Conservation (phyloP, 2,113 vertebrate species). For the Epinephelus lanceolatus region DNA sequence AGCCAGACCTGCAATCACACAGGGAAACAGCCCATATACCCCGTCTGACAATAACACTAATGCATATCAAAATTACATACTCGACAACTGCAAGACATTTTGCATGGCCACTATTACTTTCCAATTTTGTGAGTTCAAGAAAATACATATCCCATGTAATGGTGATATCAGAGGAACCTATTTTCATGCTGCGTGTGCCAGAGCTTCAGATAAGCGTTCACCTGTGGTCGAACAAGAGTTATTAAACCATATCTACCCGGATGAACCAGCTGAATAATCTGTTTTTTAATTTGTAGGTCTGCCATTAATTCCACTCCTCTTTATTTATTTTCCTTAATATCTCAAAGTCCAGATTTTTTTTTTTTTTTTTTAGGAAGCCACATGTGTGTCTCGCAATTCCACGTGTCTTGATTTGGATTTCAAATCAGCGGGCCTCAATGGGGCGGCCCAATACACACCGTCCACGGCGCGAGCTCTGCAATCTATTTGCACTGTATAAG, state of each 20-base stretch:
- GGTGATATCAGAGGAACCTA: slow-evolving; percentile 80
- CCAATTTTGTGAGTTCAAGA: slow-evolving; percentile 78
- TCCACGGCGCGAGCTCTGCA: slow-evolving; percentile 57
- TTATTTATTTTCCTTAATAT: slow-evolving; percentile 64
- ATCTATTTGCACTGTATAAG: slow-evolving; percentile 80
- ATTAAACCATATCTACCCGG: slow-evolving; percentile 73
- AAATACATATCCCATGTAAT: slow-evolving; percentile 80
- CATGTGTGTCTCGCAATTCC: slow-evolving; percentile 54
- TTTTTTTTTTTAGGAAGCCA: background rate
- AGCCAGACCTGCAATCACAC: slow-evolving; percentile 90
- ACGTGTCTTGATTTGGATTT: slow-evolving; percentile 72
- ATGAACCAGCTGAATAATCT: slow-evolving; percentile 50
- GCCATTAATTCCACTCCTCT: slow-evolving; percentile 56
- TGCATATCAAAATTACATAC: slow-evolving; percentile 84
- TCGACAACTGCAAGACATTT: slow-evolving; percentile 77
- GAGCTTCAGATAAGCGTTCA: slow-evolving; percentile 76
- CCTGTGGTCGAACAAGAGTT: slow-evolving; percentile 74
- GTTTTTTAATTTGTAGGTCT: slow-evolving; percentile 43
- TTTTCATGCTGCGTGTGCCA: slow-evolving; percentile 70
- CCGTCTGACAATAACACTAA: slow-evolving; percentile 87
- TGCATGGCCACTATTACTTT: slow-evolving; percentile 79
- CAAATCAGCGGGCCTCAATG: slow-evolving; percentile 61
- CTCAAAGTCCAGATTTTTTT: slow-evolving; percentile 36
- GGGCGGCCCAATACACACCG: slow-evolving; percentile 40
- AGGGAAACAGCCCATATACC: slow-evolving; percentile 89